Conservation (phyloP, 2,113 vertebrate genomes). For the Saccopteryx bilineata region DNA sequence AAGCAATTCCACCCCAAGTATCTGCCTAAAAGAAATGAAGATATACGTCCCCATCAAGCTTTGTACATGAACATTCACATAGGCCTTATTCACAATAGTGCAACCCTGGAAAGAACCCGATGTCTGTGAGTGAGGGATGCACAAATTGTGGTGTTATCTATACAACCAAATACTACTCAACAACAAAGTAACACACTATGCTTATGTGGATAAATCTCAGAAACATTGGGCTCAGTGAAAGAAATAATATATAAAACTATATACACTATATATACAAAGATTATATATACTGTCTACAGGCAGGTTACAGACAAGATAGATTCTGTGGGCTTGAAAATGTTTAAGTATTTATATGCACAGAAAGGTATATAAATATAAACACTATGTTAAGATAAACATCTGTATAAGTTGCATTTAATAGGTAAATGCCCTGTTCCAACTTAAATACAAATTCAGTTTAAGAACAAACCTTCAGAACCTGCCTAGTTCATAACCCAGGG, state of each 20-base stretch:
- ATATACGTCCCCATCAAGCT: too few species aligned
- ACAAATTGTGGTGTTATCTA: neutral
- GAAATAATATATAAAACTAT: neutral
- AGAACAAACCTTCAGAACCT: too few species aligned
- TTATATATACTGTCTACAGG: neutral
- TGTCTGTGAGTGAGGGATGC: neutral
- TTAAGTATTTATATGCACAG: too few species aligned
- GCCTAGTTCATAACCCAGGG: too few species aligned
- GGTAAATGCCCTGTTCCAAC: too few species aligned
- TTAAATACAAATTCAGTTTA: too few species aligned
- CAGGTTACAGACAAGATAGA: too few species aligned
- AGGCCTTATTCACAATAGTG: neutral
- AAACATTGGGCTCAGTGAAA: neutral
- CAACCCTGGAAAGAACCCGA: neutral
- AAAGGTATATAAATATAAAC: too few species aligned
- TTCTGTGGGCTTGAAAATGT: too few species aligned
- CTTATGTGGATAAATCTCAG: neutral
- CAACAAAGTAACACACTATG: neutral
- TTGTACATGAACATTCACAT: rapidly evolving
- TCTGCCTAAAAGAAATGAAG: neutral
- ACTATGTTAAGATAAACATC: too few species aligned
- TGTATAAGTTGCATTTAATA: too few species aligned
- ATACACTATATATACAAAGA: neutral
- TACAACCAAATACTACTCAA: neutral
- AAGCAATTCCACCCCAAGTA: neutral